Evolutionary conservation across 2,888 invertebrate genomes (phyloP), one percentile per base, ranked within the genome.

Genomic region (Timema cristinae): DNA sequence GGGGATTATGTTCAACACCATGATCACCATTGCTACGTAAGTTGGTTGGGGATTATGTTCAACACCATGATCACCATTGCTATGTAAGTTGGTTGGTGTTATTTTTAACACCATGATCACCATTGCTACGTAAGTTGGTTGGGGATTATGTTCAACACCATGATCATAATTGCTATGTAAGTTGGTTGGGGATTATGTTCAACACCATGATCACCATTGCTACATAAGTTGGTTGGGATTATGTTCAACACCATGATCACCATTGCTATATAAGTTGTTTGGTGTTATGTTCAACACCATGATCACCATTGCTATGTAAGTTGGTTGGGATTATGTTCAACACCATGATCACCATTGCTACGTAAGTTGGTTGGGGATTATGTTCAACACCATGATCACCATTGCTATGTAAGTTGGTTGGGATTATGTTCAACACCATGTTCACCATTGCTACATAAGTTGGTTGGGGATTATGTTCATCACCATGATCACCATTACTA

Each of bases 241-340:
- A 84, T 93, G 63, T 96, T 90, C 80, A 92, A 95, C 76, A 91
- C 92, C 77, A 88, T 90, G 75, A 91, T 93, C 73, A 94, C 94
- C 0, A 84, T 93, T 71, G 90, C 92, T 11, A 89, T 86, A 89
- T 89, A 80, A 78, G 79, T 77, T 89, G 6, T 91, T 91, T 82
- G 90, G 93, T 16, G 88, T 89, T 50, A 84, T 93, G 63, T 96
- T 90, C 80, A 92, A 95, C 76, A 91, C 92, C 77, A 88, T 90
- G 75, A 91, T 93, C 73, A 94, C 94, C 0, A 84, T 93, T 71
- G 90, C 92, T 11, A 89, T 86, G 89, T 89, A 80, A 78, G 79
- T 77, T 89, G 6, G 91, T 91, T 82, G 90, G 93, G 16, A 88
- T 89, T 50, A 84, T 93, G 63, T 96, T 90, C 80, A 92, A 95